Evolutionary conservation across 2,888 invertebrate genomes (phyloP).

Genomic region (Celastrina argiolus): DNA sequence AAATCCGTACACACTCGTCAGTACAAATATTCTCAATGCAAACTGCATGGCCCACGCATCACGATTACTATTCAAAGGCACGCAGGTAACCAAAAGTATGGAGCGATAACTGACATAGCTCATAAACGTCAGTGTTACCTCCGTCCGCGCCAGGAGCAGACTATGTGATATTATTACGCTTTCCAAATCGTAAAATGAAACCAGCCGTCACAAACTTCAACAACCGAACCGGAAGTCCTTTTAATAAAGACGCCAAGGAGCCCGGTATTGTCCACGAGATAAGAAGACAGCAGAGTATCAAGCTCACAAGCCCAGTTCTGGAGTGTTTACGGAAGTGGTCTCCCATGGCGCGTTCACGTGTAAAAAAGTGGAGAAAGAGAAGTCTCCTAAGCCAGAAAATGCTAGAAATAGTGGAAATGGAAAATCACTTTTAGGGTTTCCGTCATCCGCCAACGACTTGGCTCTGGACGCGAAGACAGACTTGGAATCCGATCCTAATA

Average conservation of each 20-base stretch:
- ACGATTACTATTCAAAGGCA: constrained; percentile 69
- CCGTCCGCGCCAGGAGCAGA: constrained; percentile 53
- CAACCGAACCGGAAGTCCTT: constrained; percentile 51
- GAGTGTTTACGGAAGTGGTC: constrained; percentile 68
- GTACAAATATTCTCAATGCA: constrained; percentile 56
- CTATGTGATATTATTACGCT: constrained; percentile 42
- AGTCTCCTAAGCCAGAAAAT: constrained; percentile 45
- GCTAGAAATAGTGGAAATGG: constrained; percentile 45
- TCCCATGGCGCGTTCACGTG: constrained; percentile 67
- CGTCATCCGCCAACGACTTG: constrained; percentile 69
- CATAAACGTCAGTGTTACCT: constrained; percentile 56
- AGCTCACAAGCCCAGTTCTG: constrained; percentile 60
- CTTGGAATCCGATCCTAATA: constrained; percentile 65
- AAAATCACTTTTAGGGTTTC: constrained; percentile 63
- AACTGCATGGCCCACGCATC: constrained; percentile 60
- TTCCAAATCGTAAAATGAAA: constrained; percentile 56
- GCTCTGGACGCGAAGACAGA: constrained; percentile 69
- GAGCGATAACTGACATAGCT: constrained; percentile 70
- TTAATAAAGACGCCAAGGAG: constrained; percentile 40
- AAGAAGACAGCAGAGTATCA: constrained; percentile 68
- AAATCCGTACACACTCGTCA: constrained; percentile 28
- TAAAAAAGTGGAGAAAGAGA: constrained; percentile 50
- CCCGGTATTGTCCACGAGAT: constrained; percentile 48
- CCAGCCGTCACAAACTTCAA: constrained; percentile 59
- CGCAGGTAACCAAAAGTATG: constrained; percentile 74